phyloP scores from a whole-genome alignment of 1,140 invertebrate genomes.

The Pomphorhynchus laevis region DNA sequence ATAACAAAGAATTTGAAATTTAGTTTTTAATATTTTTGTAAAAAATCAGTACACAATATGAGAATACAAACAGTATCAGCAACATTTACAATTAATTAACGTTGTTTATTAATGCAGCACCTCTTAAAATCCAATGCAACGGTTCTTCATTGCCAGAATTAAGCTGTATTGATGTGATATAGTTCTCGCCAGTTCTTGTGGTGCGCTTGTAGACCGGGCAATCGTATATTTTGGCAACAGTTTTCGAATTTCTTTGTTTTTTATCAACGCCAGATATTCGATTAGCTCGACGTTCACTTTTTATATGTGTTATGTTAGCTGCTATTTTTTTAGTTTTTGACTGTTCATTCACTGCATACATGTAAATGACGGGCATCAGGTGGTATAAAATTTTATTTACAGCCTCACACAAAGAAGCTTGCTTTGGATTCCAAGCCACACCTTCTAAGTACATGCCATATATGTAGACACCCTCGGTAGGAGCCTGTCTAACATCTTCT shows the following conservation, averaged over 20 bases:
- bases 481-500: conserved; percentile 17
- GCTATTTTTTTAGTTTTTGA: neutral
- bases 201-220: neutral
- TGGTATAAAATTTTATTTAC: conserved; percentile 28
- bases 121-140: conserved; percentile 56
- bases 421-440: conserved; percentile 21
- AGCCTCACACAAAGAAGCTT: conserved; percentile 18
- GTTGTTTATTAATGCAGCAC: conserved; percentile 29
- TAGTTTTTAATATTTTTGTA: no score
- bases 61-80: no score
- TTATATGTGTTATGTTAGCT: neutral
- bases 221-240: neutral
- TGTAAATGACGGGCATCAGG: conserved; percentile 71
- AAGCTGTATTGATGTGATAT: conserved; percentile 1
- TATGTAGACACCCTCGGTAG: conserved; percentile 20
- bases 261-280: neutral
- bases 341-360: conserved; percentile 43
- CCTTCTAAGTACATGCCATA: conserved; percentile 21
- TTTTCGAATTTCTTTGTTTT: neutral
- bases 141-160: conserved; percentile 29
- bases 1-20: no score
- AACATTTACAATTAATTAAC: neutral
- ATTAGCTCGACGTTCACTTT: neutral
- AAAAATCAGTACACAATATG: no score
- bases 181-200: neutral